phyloP scores from a whole-genome alignment of 2,113 vertebrate genomes.

The Heterotis niloticus region DNA sequence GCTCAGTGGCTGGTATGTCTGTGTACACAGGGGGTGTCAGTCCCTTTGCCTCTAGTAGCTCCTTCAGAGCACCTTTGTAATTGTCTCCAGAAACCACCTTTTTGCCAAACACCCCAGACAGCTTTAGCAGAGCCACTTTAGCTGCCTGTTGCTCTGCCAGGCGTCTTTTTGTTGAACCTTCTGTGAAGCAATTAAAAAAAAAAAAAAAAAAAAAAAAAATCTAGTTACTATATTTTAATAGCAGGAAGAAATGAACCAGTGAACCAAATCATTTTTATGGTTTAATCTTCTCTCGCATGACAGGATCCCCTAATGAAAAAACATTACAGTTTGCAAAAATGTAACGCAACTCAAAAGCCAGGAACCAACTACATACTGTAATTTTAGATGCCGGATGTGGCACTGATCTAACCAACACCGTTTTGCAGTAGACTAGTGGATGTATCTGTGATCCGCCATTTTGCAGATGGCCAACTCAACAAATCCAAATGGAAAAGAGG shows the following conservation, averaged over 20 bases:
- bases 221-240: background rate
- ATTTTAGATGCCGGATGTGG: no score
- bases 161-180: constrained; percentile 33
- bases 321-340: no score
- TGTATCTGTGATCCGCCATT: no score
- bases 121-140: constrained; percentile 35
- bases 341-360: no score
- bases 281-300: no score
- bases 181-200: constrained; percentile 18
- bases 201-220: background rate
- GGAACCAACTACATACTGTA: no score
- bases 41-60: constrained; percentile 23
- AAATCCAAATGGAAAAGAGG: no score
- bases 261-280: no score
- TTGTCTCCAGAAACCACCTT: constrained; percentile 18
- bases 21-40: constrained; percentile 26
- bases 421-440: no score
- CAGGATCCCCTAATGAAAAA: no score
- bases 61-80: constrained; percentile 42
- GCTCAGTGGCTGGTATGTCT: background rate
- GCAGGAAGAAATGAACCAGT: background rate
- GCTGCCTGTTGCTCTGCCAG: constrained; percentile 44
- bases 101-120: constrained; percentile 33
- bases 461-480: no score
- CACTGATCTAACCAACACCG: no score